Evolutionary conservation across 2,888 invertebrate species (phyloP).

Genomic region (Notodonta dromedarius): DNA sequence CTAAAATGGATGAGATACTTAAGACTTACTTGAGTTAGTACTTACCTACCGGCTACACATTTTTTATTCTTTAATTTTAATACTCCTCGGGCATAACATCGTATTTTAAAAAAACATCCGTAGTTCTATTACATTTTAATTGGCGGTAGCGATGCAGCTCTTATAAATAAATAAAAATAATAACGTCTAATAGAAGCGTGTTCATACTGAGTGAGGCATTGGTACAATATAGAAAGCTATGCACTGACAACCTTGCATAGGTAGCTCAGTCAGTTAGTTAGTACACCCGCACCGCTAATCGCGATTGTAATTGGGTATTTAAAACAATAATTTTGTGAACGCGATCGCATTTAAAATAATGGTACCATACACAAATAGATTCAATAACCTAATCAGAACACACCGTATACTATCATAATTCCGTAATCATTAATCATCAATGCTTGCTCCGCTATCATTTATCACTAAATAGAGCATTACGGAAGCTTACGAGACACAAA

Average conservation of each 20-base stretch:
- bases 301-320: too few relatives aligned
- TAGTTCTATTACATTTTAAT: conserved; percentile 37
- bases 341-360: too few relatives aligned
- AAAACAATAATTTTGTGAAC: too few relatives aligned
- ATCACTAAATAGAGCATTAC: conserved; percentile 72
- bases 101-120: conserved; percentile 7
- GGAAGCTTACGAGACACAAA: conserved; percentile 55
- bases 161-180: conserved; percentile 36
- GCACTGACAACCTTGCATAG: too few relatives aligned
- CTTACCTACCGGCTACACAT: too few relatives aligned
- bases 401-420: conserved; percentile 33
- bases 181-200: conserved; percentile 29
- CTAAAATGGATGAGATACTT: background rate
- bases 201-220: conserved; percentile 13
- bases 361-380: background rate
- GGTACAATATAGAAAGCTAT: background rate
- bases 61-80: too few relatives aligned
- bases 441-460: conserved; percentile 56
- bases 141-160: conserved; percentile 14
- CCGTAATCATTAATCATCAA: conserved; percentile 53
- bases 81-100: too few relatives aligned
- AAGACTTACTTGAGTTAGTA: background rate
- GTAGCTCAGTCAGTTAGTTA: too few relatives aligned
- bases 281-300: too few relatives aligned
- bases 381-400: conserved; percentile 14